Percentiles rank a stretch among this genome's conserved stretches.
phyloP scores from a whole-genome alignment of 1,140 invertebrate species.

The Brachionus rubens region DNA sequence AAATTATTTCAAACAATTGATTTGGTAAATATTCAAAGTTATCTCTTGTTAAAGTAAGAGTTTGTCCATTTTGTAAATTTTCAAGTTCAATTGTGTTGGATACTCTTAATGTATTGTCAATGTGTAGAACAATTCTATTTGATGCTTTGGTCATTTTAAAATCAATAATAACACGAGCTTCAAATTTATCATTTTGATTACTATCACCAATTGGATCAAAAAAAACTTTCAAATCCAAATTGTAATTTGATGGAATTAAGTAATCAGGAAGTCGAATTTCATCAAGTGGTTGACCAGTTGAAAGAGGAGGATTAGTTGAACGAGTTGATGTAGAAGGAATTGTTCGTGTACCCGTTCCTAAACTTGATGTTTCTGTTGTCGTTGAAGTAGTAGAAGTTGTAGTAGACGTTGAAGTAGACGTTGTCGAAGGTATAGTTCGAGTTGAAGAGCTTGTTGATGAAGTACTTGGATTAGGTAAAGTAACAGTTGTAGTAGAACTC shows the following conservation, averaged over 20 bases:
- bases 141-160: constrained; percentile 17
- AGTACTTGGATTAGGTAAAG: background rate
- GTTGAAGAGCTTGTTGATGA: background rate
- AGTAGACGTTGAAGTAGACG: background rate
- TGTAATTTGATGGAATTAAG: constrained; percentile 19
- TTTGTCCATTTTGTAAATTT: background rate
- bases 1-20: constrained; percentile 32
- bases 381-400: background rate
- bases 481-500: background rate
- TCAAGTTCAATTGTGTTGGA: background rate
- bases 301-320: background rate
- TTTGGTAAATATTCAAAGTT: background rate
- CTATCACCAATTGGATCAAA: constrained; percentile 26
- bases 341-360: background rate
- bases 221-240: constrained; percentile 20
- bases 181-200: constrained; percentile 7
- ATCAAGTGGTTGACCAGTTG: background rate
- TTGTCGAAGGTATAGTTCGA: background rate
- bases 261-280: constrained; percentile 34
- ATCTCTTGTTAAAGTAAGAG: background rate
- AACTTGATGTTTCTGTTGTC: background rate
- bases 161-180: constrained; percentile 5
- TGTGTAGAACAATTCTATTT: constrained; percentile 20
- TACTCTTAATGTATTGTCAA: constrained; percentile 15
- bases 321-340: background rate